Evolutionary conservation across 2,888 invertebrate species (phyloP), one percentile per base, ranked within the genome.

Genomic region (Bruchidius siliquastri): DNA sequence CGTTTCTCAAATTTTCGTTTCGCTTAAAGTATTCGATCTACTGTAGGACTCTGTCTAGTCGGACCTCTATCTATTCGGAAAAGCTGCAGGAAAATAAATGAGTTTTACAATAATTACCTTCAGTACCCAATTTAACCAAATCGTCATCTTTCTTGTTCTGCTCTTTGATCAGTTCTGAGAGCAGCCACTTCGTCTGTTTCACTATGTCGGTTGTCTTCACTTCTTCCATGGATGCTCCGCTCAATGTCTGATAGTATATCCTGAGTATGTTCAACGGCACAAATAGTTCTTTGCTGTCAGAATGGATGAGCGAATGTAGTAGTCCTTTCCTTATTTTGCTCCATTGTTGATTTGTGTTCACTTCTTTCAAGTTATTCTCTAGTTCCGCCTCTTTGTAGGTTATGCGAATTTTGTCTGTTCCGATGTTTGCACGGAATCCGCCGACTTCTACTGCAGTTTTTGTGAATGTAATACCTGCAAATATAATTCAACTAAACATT

Each of bases 171-270:
- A 86, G 77, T 78, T 87, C 83, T 0, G 76, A 81, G 30, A 87
- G 79, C 22, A 87, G 77, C 87, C 87, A 87, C 73, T 83, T 82
- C 1, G 85, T 81, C 78, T 86, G 85, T 76, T 81, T 82, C 4
- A 81, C 79, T 30, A 84, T 78, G 72, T 86, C 85, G 20, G 82
- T 78, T 21, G 79, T 75, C 68, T 81, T 78, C 30, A 82, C 76
- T 71, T 84, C 84, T 71, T 83, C 81, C 22, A 77, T 75, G 2
- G 82, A 74, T 69, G 79, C 80, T 20, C 81, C 83, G 76, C 84
- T 85, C 71, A 86, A 77, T 0, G 85, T 85, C 75, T 85, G 83
- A 77, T 86, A 85, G 79, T 86, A 87, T 74, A 86, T 84, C 72
- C 82, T 77, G 67, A 87, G 77, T 74, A 86, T 85, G 75, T 84